phyloP scores from a whole-genome alignment of 2,797 vertebrate species.

The Austrolebias charrua region DNA sequence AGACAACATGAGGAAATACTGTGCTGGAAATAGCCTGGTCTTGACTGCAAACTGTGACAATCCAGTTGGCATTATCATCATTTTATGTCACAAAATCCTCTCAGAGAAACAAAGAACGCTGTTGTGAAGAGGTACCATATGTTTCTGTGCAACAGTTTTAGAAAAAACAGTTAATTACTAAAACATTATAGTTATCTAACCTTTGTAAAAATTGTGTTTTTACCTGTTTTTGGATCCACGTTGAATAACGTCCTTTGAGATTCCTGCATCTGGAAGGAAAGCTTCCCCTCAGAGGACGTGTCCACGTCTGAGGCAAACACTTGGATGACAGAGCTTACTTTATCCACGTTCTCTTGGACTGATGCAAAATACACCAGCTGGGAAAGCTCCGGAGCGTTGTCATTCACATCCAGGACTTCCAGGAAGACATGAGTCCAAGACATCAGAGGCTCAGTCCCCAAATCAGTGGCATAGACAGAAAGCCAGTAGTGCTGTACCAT shows the following conservation, averaged over 20 bases:
- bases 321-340: conserved; percentile 80
- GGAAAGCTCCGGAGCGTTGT: conserved; percentile 90
- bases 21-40: not conserved
- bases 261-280: conserved; percentile 87
- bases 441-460: conserved; percentile 84
- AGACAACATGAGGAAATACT: conserved; percentile 9
- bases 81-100: not conserved
- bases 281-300: conserved; percentile 83
- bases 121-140: not conserved
- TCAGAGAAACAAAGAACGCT: not conserved
- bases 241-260: conserved; percentile 83
- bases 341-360: conserved; percentile 84
- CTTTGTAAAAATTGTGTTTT: not conserved
- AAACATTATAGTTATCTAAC: not conserved
- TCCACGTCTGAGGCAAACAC: conserved; percentile 87
- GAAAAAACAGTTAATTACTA: not conserved
- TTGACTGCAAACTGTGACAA: not conserved
- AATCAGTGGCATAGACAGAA: conserved; percentile 87
- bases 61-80: not conserved
- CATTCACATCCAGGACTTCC: conserved; percentile 90
- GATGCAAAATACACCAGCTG: conserved; percentile 89
- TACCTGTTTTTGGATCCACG: conserved; percentile 88
- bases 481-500: conserved; percentile 87
- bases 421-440: conserved; percentile 91
- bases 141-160: not conserved